phyloP scores from a whole-genome alignment of 2,797 vertebrate species.

The Malurus leucopterus region DNA sequence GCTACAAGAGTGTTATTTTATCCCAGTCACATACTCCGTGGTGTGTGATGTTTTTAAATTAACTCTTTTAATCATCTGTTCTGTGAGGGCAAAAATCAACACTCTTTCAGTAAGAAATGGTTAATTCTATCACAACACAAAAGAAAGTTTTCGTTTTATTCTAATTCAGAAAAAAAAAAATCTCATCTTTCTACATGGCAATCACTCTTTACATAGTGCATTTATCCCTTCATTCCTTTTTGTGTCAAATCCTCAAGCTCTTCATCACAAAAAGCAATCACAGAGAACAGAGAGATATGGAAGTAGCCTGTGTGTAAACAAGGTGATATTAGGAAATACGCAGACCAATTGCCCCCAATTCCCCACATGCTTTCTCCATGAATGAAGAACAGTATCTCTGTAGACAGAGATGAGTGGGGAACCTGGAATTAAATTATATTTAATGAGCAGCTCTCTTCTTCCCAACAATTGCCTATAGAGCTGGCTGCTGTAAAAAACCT shows the following conservation, averaged over 20 bases:
- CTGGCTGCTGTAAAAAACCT: conserved; percentile 34
- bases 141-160: neutral
- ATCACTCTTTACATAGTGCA: neutral
- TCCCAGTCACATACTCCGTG: neutral
- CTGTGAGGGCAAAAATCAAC: neutral
- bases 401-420: conserved; percentile 9
- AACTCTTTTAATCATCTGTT: neutral
- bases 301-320: neutral
- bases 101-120: neutral
- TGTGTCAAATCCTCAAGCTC: neutral
- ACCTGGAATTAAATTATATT: conserved; percentile 9
- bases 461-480: neutral
- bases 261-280: neutral
- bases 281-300: neutral
- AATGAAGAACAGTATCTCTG: neutral
- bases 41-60: neutral
- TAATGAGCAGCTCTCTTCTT: neutral
- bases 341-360: neutral
- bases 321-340: neutral
- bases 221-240: neutral
- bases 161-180: neutral
- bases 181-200: neutral
- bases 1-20: neutral
- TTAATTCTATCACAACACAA: neutral
- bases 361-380: neutral